Base-by-base conservation (phyloP, 2,797 vertebrate genomes). In the Aphelocoma californica region DNA sequence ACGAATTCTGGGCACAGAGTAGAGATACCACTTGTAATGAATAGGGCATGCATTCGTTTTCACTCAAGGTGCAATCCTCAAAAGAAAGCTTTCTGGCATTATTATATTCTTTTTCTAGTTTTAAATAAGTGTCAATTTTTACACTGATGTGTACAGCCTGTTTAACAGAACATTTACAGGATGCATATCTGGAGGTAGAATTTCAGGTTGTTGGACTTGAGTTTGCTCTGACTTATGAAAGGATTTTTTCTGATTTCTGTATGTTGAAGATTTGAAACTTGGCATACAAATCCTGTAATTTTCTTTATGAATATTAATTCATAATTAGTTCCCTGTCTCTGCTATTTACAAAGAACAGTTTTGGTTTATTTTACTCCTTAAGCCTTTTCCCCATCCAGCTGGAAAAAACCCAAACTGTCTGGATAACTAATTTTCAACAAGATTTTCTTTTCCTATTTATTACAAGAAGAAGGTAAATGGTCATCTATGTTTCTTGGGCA, bases 211-310 rank as follows among this genome's bases (percentile, higher is more conserved):
- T 34, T 73, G 36, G 32, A 23, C 50, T 58, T 71, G 23, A 60
- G 25, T 79, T 92, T 87, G 65, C 50, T 91, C n/a, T 84, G 73
- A 42, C 7, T 81, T 90, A 31, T 10, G 45, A 47, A 18, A 92
- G 40, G 48, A 86, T 83, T 92, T 53, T 77, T 86, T 90, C 48
- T 90, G 44, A 67, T 24, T 87, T 40, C 53, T 91, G 40, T 28
- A 51, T 29, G 21, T 61, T 60, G 56, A 77, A 81, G 83, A 71
- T 81, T 72, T 94, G 56, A 95, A 90, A 91, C 32, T 87, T 96
- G 87, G 58, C 83, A 82, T 40, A 26, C 3, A 2, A 86, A 74
- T 15, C 36, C 47, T 67, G 53, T 74, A 34, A 84, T 96, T 95
- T 92, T 92, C 84, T 36, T 80, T 65, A 53, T 67, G 71, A 81